Percentiles rank a stretch among this genome's conserved stretches.
phyloP scores from a whole-genome alignment of 2,113 vertebrate genomes.

The Muntiacus reevesi region DNA sequence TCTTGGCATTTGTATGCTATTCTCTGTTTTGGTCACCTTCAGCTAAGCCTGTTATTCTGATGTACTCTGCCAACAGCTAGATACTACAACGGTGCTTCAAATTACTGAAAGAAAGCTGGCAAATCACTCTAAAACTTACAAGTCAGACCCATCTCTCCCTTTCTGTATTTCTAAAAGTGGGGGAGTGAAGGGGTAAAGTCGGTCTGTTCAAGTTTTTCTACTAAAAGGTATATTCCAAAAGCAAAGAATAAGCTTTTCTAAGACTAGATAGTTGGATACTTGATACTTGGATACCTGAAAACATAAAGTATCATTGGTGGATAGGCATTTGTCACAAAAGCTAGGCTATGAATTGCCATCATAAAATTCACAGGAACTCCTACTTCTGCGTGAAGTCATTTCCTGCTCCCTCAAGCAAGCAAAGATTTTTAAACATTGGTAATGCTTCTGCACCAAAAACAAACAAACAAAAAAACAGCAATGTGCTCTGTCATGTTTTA shows the following conservation, averaged over 20 bases:
- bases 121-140: neutral
- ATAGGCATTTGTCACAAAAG: neutral
- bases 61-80: conserved; percentile 7
- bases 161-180: neutral
- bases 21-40: conserved; percentile 53
- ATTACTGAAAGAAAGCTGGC: conserved; percentile 5
- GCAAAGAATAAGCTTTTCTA: neutral
- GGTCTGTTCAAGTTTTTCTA: neutral
- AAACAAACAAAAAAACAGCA: neutral
- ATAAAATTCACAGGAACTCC: neutral
- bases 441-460: neutral
- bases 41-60: neutral
- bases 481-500: neutral
- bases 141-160: neutral
- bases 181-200: neutral
- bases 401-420: neutral
- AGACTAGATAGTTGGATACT: neutral
- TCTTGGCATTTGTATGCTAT: neutral
- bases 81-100: neutral
- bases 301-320: neutral
- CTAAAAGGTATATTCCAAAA: neutral
- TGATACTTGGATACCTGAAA: neutral
- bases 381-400: neutral
- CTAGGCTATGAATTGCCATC: neutral
- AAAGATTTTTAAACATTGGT: neutral